These are phyloP conservation scores for Erpobdella octoculata DNA, from an alignment of 2,888 invertebrate species.

Conservation along the genomic window DNA sequence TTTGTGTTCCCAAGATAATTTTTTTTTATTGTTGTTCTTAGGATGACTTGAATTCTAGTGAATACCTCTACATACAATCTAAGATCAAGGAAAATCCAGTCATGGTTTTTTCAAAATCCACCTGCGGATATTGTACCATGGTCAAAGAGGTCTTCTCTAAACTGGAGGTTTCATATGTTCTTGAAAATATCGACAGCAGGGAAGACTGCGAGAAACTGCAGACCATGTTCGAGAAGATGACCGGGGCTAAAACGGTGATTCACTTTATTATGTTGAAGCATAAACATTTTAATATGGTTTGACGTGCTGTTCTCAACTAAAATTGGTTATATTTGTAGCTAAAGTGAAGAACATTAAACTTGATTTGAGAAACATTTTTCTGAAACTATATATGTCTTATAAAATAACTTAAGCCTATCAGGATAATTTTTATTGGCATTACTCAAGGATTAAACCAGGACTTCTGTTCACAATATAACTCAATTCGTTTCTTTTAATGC, in stretches of 20 bases:
- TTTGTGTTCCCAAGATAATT: too few species aligned
- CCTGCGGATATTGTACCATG: constrained; percentile 43
- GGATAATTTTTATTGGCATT: too few species aligned
- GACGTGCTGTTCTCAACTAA: too few species aligned
- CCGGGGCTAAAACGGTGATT: constrained; percentile 47
- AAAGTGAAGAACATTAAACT: too few species aligned
- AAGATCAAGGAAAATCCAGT: constrained; percentile 43
- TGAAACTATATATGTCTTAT: too few species aligned
- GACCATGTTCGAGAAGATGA: constrained; percentile 43
- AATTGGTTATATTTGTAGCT: too few species aligned
- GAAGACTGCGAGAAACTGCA: constrained; percentile 43
- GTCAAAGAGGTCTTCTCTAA: constrained; percentile 36
- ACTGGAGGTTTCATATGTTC: constrained; percentile 40
- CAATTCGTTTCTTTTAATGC: too few species aligned
- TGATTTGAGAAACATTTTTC: too few species aligned
- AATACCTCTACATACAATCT: constrained; percentile 39
- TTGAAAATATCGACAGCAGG: constrained; percentile 44
- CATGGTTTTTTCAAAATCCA: constrained; percentile 47
- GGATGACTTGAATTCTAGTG: constrained; percentile 16
- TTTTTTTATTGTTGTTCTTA: neutral
- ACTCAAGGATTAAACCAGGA: too few species aligned
- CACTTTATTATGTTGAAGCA: neutral
- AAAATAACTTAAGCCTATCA: too few species aligned
- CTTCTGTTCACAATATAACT: too few species aligned
- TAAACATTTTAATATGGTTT: neutral